These are phyloP conservation scores for Megaceryle alcyon DNA, from an alignment of 2,797 vertebrate species.

Conservation along the genomic window DNA sequence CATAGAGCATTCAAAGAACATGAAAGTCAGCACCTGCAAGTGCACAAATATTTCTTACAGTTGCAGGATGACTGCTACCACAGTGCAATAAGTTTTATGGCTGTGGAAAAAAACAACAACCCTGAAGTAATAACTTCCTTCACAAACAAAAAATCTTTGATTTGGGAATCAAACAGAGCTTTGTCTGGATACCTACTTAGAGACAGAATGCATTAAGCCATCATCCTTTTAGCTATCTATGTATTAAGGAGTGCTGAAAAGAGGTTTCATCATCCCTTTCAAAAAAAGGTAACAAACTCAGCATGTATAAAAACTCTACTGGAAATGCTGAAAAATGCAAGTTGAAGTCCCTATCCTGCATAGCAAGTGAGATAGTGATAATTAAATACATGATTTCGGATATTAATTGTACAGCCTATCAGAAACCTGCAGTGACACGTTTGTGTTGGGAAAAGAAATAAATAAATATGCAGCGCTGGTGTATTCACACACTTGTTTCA, in stretches of 20 bases:
- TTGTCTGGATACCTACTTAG: not conserved
- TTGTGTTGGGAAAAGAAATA: conserved; percentile 26
- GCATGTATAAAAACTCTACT: not conserved
- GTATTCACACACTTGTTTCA: conserved; percentile 33
- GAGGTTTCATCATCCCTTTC: not conserved
- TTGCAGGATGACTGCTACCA: not conserved
- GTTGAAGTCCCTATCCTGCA: not conserved
- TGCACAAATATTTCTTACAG: not conserved
- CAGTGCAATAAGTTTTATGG: not conserved
- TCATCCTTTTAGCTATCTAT: not conserved
- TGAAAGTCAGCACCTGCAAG: not conserved
- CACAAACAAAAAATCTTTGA: not conserved
- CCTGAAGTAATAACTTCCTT: not conserved
- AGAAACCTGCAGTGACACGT: conserved; percentile 12
- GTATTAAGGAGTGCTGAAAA: not conserved
- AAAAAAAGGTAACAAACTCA: not conserved
- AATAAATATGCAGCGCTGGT: not conserved
- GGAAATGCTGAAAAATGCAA: not conserved
- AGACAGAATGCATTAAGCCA: not conserved
- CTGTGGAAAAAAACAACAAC: not conserved
- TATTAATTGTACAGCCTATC: conserved; percentile 4
- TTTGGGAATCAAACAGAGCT: not conserved
- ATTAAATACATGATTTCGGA: not conserved
- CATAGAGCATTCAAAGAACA: not conserved
- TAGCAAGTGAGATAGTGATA: not conserved